These are phyloP conservation scores for Limenitis camilla DNA, from an alignment of 2,888 invertebrate species.

Conservation along the genomic window DNA sequence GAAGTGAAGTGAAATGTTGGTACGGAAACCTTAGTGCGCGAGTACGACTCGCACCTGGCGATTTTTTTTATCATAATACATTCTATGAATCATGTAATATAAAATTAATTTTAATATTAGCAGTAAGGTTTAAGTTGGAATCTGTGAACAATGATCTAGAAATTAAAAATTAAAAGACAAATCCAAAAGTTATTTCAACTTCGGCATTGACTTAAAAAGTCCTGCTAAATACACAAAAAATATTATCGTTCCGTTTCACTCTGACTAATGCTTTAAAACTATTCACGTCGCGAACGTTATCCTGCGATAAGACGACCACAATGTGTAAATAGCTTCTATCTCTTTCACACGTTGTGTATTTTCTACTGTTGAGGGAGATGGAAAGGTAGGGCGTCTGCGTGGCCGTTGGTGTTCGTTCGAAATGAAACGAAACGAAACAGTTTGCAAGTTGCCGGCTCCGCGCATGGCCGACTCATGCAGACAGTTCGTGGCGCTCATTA, in stretches of 20 bases:
- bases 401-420: slow-evolving; percentile 63
- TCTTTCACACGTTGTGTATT: slow-evolving; percentile 43
- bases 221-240: slow-evolving; percentile 65
- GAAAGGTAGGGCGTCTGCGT: slow-evolving; percentile 65
- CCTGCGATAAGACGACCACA: slow-evolving; percentile 64
- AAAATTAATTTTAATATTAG: background rate
- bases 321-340: slow-evolving; percentile 44
- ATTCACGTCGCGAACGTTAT: slow-evolving; percentile 66
- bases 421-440: slow-evolving; percentile 65
- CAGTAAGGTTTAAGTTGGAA: background rate
- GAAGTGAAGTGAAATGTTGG: no score
- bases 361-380: slow-evolving; percentile 55
- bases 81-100: no score
- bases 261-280: slow-evolving; percentile 61
- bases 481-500: slow-evolving; percentile 62
- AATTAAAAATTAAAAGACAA: slow-evolving; percentile 60
- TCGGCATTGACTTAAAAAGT: slow-evolving; percentile 52
- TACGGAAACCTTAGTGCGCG: no score
- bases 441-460: slow-evolving; percentile 72
- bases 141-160: slow-evolving; percentile 33
- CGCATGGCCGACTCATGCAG: slow-evolving; percentile 60
- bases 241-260: slow-evolving; percentile 58
- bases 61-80: no score
- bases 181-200: slow-evolving; percentile 43
- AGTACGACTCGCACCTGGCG: no score